A percentile compares a stretch with the other conserved stretches of the same genome.
These are phyloP conservation scores for Catalaphyllia jardinei DNA, from an alignment of 64 coral and sea anemone species.

Conservation along the genomic window DNA sequence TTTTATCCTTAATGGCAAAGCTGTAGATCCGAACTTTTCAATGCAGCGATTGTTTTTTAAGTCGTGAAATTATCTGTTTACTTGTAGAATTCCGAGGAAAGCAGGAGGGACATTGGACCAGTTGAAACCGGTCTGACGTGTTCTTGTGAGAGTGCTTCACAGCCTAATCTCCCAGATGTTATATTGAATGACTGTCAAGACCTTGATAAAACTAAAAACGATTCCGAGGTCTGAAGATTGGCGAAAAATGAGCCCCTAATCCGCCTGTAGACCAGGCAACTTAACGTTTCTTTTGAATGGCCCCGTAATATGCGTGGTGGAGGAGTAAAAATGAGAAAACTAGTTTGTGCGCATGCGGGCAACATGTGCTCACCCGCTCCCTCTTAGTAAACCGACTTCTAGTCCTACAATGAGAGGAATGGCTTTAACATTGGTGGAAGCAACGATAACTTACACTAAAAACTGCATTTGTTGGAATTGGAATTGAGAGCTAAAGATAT, in stretches of 20 bases:
- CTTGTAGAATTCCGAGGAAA: constrained; percentile 15
- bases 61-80: neutral
- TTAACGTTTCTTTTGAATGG: neutral
- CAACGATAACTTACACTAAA: too few relatives aligned
- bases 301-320: neutral
- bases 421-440: too few relatives aligned
- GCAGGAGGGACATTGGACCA: neutral
- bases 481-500: too few relatives aligned
- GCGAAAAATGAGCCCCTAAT: neutral
- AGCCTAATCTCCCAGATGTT: constrained; percentile 26
- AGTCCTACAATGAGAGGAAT: too few relatives aligned
- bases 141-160: constrained; percentile 11
- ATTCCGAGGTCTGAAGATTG: neutral
- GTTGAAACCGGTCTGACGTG: constrained; percentile 27
- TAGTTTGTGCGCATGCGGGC: too few relatives aligned
- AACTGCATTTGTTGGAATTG: too few relatives aligned
- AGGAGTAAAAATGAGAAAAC: neutral
- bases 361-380: too few relatives aligned
- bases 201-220: neutral
- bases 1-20: too few relatives aligned
- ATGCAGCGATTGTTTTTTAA: too few relatives aligned
- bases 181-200: constrained; percentile 17
- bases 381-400: too few relatives aligned
- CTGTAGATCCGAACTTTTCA: too few relatives aligned
- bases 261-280: neutral